Evolutionary conservation across 2,797 vertebrate genomes (phyloP), one percentile per base, ranked within the genome.

Genomic region (Florisuga fusca): DNA sequence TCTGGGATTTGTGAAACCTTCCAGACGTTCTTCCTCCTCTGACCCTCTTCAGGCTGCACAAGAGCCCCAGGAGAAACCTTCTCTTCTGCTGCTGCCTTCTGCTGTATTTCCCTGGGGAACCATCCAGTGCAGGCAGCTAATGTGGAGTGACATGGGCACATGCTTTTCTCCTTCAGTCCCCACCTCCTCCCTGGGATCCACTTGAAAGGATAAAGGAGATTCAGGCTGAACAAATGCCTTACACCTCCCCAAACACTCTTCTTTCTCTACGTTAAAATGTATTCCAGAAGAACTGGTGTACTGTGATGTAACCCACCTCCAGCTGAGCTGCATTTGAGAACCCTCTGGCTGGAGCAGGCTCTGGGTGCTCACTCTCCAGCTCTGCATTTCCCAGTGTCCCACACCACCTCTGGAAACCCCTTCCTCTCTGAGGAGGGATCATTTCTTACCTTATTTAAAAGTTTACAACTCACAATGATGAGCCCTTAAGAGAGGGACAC

Each of bases 1-100:
- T 78, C 21, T 53, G 79, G 76, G 75, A 93, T 76, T 20, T 51
- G 23, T 62, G 76, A 92, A 84, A 43, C 67, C 58, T 68, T 92
- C 51, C 77, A 82, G 86, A 74, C 51, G 85, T 75, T 51, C 74
- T 77, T 55, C 36, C 41, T 89, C 10, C 2, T 80, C 76, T 21
- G 73, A 68, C 54, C 69, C 66, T 33, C 55, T 76, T 46, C 8
- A 20, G 12, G 51, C 5, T 83, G 62, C 50, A 7, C 14, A 29
- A 34, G 66, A 77, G 38, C 43, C 58, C 66, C 67, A 26, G 86
- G 71, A 94, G 91, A 74, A 85, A 27, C 75, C 67, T 31, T 38
- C 46, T 84, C 62, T 63, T 93, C 41, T 54, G 64, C 59, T 57
- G n/a, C 87, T 58, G 68, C 84, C 77, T 90, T 71, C 85, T 90